These are phyloP conservation scores for Eubasilissa splendida DNA, from an alignment of 2,888 invertebrate genomes.

Conservation along the genomic window DNA sequence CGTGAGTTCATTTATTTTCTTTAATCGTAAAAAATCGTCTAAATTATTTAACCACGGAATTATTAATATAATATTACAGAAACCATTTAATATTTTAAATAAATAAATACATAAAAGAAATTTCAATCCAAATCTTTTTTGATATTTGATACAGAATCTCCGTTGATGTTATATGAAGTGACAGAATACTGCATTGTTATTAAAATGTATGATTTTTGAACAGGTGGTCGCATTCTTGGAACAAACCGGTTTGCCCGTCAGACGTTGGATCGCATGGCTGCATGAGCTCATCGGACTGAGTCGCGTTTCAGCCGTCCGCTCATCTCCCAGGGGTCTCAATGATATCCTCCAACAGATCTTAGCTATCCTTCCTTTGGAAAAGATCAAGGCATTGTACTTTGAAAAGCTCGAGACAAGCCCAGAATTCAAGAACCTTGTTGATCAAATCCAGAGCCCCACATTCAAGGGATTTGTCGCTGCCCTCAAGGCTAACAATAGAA, in stretches of 20 bases:
- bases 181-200: too few relatives aligned
- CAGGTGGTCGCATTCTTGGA: conserved; percentile 41
- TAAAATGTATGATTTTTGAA: too few relatives aligned
- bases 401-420: conserved; percentile 27
- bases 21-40: too few relatives aligned
- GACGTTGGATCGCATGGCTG: conserved; percentile 23
- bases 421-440: conserved; percentile 29
- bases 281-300: conserved; percentile 32
- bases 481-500: conserved; percentile 13
- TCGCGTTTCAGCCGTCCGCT: background rate
- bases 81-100: too few relatives aligned
- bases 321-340: conserved; percentile 14
- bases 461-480: conserved; percentile 20
- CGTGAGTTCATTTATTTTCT: too few relatives aligned
- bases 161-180: too few relatives aligned
- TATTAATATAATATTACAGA: too few relatives aligned
- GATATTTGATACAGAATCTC: too few relatives aligned
- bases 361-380: conserved; percentile 29
- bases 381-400: conserved; percentile 22
- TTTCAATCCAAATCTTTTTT: too few relatives aligned
- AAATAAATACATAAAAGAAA: too few relatives aligned
- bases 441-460: conserved; percentile 7
- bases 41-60: too few relatives aligned
- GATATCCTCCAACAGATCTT: conserved; percentile 35
- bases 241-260: conserved; percentile 34